Percentiles rank a stretch among this genome's conserved stretches.
phyloP scores from a whole-genome alignment of 1,140 invertebrate genomes.

The Temnothorax nylanderi region DNA sequence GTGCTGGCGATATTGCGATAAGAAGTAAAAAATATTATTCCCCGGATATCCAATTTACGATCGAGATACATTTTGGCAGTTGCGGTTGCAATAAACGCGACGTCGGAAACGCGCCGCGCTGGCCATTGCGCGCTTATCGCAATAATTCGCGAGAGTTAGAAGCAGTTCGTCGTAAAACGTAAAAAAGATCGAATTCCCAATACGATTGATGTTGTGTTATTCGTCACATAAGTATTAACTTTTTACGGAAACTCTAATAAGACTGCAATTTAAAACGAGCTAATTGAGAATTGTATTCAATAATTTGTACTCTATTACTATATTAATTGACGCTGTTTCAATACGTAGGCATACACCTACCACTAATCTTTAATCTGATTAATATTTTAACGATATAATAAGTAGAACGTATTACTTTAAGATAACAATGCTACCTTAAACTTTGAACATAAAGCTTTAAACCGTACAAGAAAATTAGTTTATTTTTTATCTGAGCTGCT shows the following conservation, averaged over 20 bases:
- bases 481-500: not conserved
- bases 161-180: not conserved
- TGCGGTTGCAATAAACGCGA: conserved; percentile 28
- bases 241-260: not conserved
- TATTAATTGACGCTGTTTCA: not conserved
- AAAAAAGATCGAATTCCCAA: conserved; percentile 11
- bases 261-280: not conserved
- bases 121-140: not conserved
- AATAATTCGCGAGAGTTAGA: not conserved
- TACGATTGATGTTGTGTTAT: not conserved
- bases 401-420: not conserved
- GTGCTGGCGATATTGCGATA: conserved; percentile 41
- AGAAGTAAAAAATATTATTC: conserved; percentile 49
- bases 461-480: not conserved
- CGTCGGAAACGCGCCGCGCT: not conserved
- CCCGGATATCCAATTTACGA: conserved; percentile 44
- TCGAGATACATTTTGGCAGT: conserved; percentile 29
- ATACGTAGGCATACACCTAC: too few relatives aligned
- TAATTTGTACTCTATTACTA: not conserved
- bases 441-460: not conserved
- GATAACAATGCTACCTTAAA: not conserved
- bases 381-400: not conserved
- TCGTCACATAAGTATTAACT: not conserved
- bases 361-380: not conserved
- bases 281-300: not conserved